Conservation (phyloP, 2,888 invertebrate species). For the Clostera curtula region DNA sequence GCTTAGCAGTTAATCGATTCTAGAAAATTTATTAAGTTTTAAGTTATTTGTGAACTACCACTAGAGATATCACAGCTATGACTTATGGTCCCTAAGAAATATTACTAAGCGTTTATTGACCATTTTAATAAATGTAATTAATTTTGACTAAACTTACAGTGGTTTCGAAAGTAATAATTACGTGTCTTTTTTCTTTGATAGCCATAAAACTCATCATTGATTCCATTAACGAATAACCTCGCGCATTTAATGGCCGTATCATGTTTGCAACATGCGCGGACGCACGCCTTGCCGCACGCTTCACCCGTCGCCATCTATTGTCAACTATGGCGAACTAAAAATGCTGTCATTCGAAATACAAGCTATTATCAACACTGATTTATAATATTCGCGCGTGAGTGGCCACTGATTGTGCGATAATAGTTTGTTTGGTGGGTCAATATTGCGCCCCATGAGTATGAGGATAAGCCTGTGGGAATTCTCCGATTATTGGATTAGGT, state of each 20-base stretch:
- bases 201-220: slow-evolving; percentile 3
- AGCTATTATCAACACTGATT: slow-evolving; percentile 48
- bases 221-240: too few species aligned
- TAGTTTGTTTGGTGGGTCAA: slow-evolving; percentile 58
- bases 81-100: too few species aligned
- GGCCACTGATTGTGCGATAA: slow-evolving; percentile 63
- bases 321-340: slow-evolving; percentile 38
- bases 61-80: neutral
- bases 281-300: slow-evolving; percentile 37
- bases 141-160: too few species aligned
- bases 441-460: slow-evolving; percentile 27
- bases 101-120: too few species aligned
- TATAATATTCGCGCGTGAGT: slow-evolving; percentile 58
- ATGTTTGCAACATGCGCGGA: slow-evolving; percentile 37
- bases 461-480: slow-evolving; percentile 51
- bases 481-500: slow-evolving; percentile 49
- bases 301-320: slow-evolving; percentile 52
- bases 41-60: too few species aligned
- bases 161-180: too few species aligned
- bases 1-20: too few species aligned
- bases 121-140: too few species aligned
- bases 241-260: slow-evolving; percentile 5
- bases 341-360: slow-evolving; percentile 46
- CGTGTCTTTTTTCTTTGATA: slow-evolving; percentile 1
- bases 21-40: too few species aligned